A percentile compares a stretch with the other conserved stretches of the same genome.
Conservation (phyloP, 2,888 invertebrate species). For the Agrotis segetum region DNA sequence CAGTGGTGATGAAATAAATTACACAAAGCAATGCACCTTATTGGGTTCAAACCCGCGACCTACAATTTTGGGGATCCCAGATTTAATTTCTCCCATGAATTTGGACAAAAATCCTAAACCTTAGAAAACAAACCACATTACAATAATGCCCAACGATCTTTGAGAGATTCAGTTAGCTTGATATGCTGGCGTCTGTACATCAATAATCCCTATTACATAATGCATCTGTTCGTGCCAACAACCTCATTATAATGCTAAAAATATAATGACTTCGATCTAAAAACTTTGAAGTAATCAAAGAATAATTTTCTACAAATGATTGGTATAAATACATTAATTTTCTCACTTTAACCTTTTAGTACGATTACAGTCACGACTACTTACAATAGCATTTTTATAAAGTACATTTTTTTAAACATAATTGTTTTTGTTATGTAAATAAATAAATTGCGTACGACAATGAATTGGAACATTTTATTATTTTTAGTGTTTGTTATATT, state of each 20-base stretch:
- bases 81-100: no score
- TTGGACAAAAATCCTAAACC: no score
- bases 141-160: no score
- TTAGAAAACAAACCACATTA: no score
- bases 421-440: no score
- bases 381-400: background rate
- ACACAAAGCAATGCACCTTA: no score
- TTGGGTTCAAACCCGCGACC: no score
- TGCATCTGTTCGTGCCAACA: background rate
- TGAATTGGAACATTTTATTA: constrained; percentile 25
- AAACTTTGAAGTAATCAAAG: background rate
- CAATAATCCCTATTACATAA: background rate
- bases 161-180: no score
- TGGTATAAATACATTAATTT: constrained; percentile 27
- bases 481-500: background rate
- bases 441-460: background rate
- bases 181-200: no score
- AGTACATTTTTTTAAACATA: background rate
- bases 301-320: background rate
- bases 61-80: no score
- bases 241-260: background rate
- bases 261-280: constrained; percentile 36
- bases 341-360: constrained; percentile 7
- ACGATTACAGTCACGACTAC: background rate
- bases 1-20: no score